phyloP scores from a whole-genome alignment of 2,797 vertebrate genomes.

The Rhyacichthys aspro region DNA sequence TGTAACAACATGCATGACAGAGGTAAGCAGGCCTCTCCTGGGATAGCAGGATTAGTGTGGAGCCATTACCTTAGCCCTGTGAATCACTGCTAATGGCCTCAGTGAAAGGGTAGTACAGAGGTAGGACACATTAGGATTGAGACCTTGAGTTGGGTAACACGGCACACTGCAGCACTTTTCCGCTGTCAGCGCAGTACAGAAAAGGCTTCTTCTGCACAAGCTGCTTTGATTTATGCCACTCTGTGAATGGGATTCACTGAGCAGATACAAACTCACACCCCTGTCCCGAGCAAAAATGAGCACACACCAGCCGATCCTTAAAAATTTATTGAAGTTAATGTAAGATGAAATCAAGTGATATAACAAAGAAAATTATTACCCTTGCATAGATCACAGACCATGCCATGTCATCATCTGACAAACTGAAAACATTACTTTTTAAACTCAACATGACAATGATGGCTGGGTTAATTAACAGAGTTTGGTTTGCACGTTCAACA shows the following conservation, averaged over 20 bases:
- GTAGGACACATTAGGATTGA: conserved; percentile 47
- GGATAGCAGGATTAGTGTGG: conserved; percentile 64
- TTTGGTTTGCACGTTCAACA: conserved; percentile 65
- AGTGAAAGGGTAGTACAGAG: conserved; percentile 50
- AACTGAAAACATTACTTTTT: conserved; percentile 71
- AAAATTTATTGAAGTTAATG: conserved; percentile 86
- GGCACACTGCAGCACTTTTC: conserved; percentile 42
- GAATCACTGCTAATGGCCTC: conserved; percentile 67
- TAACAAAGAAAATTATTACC: conserved; percentile 73
- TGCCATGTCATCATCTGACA: conserved; percentile 79
- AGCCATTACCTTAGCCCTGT: conserved; percentile 63
- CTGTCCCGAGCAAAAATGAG: conserved; percentile 52
- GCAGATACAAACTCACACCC: conserved; percentile 18
- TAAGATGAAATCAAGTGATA: conserved; percentile 80
- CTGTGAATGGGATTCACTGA: not conserved
- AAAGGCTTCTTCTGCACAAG: conserved; percentile 6
- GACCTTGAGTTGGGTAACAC: conserved; percentile 32
- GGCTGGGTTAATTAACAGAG: conserved; percentile 62
- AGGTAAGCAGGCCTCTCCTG: conserved; percentile 50
- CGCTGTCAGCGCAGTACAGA: conserved; percentile 14
- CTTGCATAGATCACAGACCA: conserved; percentile 88
- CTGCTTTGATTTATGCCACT: conserved; percentile 16
- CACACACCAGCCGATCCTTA: conserved; percentile 79
- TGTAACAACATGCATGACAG: conserved; percentile 51
- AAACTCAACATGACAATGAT: conserved; percentile 69